phyloP scores from a whole-genome alignment of 2,797 vertebrate genomes.

The Acanthopagrus latus region DNA sequence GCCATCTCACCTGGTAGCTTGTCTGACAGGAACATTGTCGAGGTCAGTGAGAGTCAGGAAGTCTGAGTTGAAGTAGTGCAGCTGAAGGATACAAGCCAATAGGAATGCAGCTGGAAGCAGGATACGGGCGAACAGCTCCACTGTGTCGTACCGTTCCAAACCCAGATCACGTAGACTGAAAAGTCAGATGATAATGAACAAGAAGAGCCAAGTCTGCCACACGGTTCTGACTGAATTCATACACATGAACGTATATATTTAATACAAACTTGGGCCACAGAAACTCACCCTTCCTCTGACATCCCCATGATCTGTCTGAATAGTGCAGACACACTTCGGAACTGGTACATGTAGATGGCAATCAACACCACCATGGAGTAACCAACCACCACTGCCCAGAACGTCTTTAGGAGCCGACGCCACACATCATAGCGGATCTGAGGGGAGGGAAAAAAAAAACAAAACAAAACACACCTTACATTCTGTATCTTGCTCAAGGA shows the following conservation, averaged over 20 bases:
- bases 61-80: constrained; percentile 87
- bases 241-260: no score
- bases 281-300: constrained; percentile 86
- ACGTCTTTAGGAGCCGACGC: constrained; percentile 83
- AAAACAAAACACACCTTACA: no score
- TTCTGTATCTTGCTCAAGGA: no score
- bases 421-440: constrained; percentile 81
- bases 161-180: constrained; percentile 84
- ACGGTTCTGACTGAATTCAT: neutral
- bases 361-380: constrained; percentile 88
- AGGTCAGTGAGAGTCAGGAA: constrained; percentile 86
- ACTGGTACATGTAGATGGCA: constrained; percentile 86
- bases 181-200: neutral
- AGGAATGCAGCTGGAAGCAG: constrained; percentile 85
- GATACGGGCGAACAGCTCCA: constrained; percentile 85
- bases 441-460: neutral
- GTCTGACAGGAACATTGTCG: constrained; percentile 74
- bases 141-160: constrained; percentile 81
- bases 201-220: neutral
- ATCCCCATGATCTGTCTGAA: constrained; percentile 86
- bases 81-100: constrained; percentile 86
- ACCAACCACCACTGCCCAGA: constrained; percentile 86
- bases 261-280: neutral
- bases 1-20: constrained; percentile 73
- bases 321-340: constrained; percentile 84